Conservation (phyloP, 2,888 invertebrate species). For the Epistrophe eligans region DNA sequence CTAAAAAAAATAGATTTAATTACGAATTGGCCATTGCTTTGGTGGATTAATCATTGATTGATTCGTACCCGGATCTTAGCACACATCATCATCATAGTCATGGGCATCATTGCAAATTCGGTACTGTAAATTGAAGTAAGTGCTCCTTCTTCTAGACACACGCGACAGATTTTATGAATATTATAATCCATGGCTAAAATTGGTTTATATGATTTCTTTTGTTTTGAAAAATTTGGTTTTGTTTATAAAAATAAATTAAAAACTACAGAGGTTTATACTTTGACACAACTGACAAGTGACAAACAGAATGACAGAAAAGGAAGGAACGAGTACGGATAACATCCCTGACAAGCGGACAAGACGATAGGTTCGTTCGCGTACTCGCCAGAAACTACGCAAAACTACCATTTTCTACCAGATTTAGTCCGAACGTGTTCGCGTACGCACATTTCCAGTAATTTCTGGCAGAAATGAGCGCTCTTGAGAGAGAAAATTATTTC, state of each 20-base stretch:
- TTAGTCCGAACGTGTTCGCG: too few species aligned
- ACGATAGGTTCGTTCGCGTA: too few species aligned
- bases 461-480: too few species aligned
- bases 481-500: too few species aligned
- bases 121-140: slow-evolving; percentile 86
- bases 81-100: slow-evolving; percentile 87
- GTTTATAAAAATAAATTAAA: not conserved
- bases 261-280: too few species aligned
- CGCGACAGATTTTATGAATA: slow-evolving; percentile 85
- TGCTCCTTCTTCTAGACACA: slow-evolving; percentile 86
- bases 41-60: not conserved
- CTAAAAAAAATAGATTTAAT: slow-evolving; percentile 59
- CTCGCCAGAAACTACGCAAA: too few species aligned
- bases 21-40: not conserved
- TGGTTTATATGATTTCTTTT: not conserved
- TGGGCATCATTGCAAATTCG: slow-evolving; percentile 86
- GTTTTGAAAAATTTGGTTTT: not conserved
- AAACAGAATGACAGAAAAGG: too few species aligned
- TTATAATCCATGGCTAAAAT: slow-evolving; percentile 82
- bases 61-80: slow-evolving; percentile 85
- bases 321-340: too few species aligned
- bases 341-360: too few species aligned
- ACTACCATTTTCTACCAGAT: too few species aligned
- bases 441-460: too few species aligned
- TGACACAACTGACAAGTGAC: too few species aligned